These are phyloP conservation scores for Hyperoplus lanceolatus DNA, from an alignment of 2,797 vertebrate species.

Conservation along the genomic window DNA sequence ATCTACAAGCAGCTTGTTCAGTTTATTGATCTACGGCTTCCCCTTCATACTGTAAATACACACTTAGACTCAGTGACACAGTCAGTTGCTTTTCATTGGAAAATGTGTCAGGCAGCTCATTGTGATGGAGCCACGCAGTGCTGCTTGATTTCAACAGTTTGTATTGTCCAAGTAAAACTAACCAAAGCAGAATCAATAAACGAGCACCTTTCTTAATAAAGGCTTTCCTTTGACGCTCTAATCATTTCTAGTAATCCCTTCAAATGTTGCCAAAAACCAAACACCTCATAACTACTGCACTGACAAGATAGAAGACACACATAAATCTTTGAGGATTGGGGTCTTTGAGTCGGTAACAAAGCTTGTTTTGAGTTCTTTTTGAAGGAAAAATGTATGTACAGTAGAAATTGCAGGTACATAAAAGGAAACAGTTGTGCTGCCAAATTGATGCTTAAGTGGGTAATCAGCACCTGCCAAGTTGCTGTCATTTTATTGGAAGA, in stretches of 20 bases:
- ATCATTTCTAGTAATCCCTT: constrained; percentile 10
- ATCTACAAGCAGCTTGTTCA: constrained; percentile 33
- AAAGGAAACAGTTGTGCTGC: background rate
- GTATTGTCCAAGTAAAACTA: constrained; percentile 27
- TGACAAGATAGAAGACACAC: constrained; percentile 19
- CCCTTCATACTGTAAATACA: constrained; percentile 28
- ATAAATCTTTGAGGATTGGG: constrained; percentile 18
- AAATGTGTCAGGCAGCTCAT: constrained; percentile 30
- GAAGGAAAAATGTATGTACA: constrained; percentile 11
- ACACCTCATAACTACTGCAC: background rate
- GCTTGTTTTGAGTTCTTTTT: constrained; percentile 27
- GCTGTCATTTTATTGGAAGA: background rate
- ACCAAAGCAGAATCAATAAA: constrained; percentile 18
- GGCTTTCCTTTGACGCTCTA: constrained; percentile 9
- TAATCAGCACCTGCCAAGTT: background rate
- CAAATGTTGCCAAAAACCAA: constrained; percentile 25
- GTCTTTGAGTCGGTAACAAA: constrained; percentile 17
- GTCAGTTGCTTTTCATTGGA: constrained; percentile 34
- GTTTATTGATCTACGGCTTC: constrained; percentile 46
- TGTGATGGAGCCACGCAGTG: constrained; percentile 25
- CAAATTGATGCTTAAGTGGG: background rate
- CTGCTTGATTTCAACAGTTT: constrained; percentile 52
- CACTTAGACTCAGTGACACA: constrained; percentile 13
- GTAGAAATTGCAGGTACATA: background rate
- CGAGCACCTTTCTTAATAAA: constrained; percentile 1